Conservation (phyloP, 2,888 invertebrate genomes). For the Drosophila fungiperda region DNA sequence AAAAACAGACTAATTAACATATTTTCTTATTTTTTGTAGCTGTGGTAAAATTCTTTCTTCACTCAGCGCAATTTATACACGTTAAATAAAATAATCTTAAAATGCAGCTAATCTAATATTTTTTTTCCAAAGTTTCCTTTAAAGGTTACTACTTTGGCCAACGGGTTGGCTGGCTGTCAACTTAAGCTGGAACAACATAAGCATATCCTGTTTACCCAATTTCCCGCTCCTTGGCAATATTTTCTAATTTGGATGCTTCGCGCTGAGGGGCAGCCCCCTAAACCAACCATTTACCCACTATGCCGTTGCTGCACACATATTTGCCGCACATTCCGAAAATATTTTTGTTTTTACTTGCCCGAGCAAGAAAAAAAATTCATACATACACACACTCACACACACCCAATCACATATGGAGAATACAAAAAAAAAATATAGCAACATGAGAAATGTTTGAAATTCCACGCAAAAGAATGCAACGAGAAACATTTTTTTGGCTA, state of each 20-base stretch:
- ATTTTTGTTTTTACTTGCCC: constrained; percentile 60
- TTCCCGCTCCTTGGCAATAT: constrained; percentile 47
- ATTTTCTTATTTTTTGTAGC: background rate
- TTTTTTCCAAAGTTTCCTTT: background rate
- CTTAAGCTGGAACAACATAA: constrained; percentile 35
- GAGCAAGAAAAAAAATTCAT: constrained; percentile 15
- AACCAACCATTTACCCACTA: background rate
- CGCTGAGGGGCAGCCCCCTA: constrained; percentile 15
- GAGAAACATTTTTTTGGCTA: constrained; percentile 69
- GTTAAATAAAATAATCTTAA: background rate
- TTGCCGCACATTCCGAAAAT: constrained; percentile 66
- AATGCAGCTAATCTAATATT: background rate
- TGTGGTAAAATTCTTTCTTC: background rate
- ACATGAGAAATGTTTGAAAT: constrained; percentile 70
- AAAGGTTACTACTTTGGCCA: background rate
- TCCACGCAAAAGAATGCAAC: constrained; percentile 72
- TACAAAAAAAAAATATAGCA: constrained; percentile 42
- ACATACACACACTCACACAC: constrained; percentile 1
- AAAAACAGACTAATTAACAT: background rate
- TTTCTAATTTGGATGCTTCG: constrained; percentile 59
- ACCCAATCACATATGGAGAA: background rate
- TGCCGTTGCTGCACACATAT: constrained; percentile 30
- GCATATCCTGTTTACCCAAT: constrained; percentile 36
- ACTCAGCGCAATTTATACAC: background rate
- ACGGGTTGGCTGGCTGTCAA: constrained; percentile 10